Percentiles rank a stretch among this genome's conserved stretches.
phyloP scores from a whole-genome alignment of 2,888 invertebrate species.

The Dasysyrphus tricinctus region DNA sequence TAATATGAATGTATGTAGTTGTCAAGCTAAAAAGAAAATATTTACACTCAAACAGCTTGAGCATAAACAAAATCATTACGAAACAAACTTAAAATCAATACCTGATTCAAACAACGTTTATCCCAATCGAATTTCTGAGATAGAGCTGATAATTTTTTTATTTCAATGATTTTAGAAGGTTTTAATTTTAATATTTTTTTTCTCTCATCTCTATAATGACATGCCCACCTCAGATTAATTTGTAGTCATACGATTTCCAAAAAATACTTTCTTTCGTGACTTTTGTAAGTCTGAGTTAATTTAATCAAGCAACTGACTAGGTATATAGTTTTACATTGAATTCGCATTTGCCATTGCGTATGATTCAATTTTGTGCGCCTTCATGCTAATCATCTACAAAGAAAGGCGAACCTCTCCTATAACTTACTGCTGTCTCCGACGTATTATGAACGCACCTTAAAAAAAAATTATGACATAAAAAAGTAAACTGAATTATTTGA shows the following conservation, averaged over 20 bases:
- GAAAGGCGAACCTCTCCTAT: slow-evolving; percentile 15
- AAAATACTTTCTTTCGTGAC: slow-evolving; percentile 10
- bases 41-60: too few relatives aligned
- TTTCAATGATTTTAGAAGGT: not conserved
- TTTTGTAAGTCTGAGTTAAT: not conserved
- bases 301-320: not conserved
- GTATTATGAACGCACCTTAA: slow-evolving; percentile 33
- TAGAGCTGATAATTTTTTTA: not conserved
- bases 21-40: too few relatives aligned
- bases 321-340: not conserved
- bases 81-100: too few relatives aligned
- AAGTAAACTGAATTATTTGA: slow-evolving; percentile 16
- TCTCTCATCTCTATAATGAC: not conserved
- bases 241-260: slow-evolving; percentile 22
- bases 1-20: too few relatives aligned
- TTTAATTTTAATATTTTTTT: not conserved
- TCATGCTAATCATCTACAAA: slow-evolving; percentile 24
- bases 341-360: slow-evolving; percentile 33
- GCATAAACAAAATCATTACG: too few relatives aligned
- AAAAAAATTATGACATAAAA: slow-evolving; percentile 13
- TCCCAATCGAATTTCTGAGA: not conserved
- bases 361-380: slow-evolving; percentile 31
- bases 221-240: not conserved
- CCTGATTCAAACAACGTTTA: not conserved
- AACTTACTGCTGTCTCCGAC: not conserved